phyloP scores from a whole-genome alignment of 2,888 invertebrate genomes.

The Podabrus alpinus region DNA sequence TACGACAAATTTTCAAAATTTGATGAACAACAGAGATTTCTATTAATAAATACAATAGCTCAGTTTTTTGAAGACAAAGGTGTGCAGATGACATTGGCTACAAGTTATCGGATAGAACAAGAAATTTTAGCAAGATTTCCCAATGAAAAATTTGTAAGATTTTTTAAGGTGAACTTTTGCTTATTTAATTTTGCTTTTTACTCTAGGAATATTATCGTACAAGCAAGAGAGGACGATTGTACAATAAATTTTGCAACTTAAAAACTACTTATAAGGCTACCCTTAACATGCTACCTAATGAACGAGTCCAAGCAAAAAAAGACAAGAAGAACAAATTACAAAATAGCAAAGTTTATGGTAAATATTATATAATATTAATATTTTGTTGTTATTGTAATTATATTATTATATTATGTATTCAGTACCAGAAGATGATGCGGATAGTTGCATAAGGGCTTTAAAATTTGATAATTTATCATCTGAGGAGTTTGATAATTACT shows the following conservation, averaged over 20 bases:
- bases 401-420: not conserved
- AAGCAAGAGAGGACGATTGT: conserved; percentile 27
- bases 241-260: conserved; percentile 31
- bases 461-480: conserved; percentile 16
- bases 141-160: too few relatives aligned
- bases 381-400: not conserved
- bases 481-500: not conserved
- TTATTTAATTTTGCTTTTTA: not conserved
- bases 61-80: not conserved
- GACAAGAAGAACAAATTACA: not conserved
- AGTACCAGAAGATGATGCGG: conserved; percentile 27
- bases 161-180: too few relatives aligned
- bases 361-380: not conserved
- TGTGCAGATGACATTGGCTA: not conserved
- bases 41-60: too few relatives aligned
- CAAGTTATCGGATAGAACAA: conserved; percentile 7
- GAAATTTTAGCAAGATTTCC: too few relatives aligned
- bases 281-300: not conserved
- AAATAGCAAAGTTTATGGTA: not conserved
- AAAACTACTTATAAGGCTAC: conserved; percentile 6
- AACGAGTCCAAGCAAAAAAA: not conserved
- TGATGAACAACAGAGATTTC: not conserved
- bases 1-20: not conserved
- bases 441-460: conserved; percentile 20
- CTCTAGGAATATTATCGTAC: conserved; percentile 33